phyloP scores from a whole-genome alignment of 2,797 vertebrate species.

The Crocodylus rhombifer region DNA sequence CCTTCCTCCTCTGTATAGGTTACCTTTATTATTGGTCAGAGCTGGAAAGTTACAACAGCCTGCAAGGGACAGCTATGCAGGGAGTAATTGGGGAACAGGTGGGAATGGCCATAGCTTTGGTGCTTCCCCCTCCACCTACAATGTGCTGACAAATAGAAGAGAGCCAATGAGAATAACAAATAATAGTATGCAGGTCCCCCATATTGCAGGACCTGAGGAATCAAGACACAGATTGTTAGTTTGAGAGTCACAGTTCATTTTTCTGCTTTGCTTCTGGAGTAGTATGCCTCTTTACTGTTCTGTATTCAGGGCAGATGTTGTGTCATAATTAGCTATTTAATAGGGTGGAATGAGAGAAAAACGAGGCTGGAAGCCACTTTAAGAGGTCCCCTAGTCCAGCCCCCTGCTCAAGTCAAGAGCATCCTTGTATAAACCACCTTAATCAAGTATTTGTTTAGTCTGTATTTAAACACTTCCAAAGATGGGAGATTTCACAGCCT shows the following conservation, averaged over 20 bases:
- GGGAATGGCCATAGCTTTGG: fast-evolving
- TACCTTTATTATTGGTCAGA: neutral
- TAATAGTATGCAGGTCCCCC: neutral
- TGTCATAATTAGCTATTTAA: neutral
- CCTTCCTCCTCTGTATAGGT: neutral
- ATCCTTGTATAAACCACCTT: too few species aligned
- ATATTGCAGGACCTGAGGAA: neutral
- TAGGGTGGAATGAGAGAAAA: neutral
- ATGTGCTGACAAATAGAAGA: neutral
- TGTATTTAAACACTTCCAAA: too few species aligned
- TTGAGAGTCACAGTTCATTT: neutral
- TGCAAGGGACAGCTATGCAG: neutral
- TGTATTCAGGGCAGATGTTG: neutral
- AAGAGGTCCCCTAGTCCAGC: too few species aligned
- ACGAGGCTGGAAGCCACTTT: too few species aligned
- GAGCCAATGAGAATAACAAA: neutral
- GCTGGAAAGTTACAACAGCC: neutral
- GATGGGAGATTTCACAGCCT: neutral
- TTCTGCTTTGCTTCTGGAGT: neutral
- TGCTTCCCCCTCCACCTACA: neutral
- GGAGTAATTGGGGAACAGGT: fast-evolving
- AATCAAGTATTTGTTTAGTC: too few species aligned
- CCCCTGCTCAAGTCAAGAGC: too few species aligned
- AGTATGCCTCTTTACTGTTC: neutral
- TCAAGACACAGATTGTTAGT: neutral